Evolutionary conservation across 2,888 invertebrate species (phyloP).

Genomic region (Agrotis ipsilon): DNA sequence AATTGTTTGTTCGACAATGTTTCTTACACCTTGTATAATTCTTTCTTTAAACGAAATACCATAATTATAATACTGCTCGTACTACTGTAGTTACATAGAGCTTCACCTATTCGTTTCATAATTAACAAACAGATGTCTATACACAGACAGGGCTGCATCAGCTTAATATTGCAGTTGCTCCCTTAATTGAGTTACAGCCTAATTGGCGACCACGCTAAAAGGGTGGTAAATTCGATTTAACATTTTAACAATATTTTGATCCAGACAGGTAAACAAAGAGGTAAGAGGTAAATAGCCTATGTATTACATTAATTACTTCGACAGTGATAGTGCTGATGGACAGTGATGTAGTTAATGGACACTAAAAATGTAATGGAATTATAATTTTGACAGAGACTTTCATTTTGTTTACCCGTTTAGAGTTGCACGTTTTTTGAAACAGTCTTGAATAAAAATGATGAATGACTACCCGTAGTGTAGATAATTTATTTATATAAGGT

Average conservation of each 20-base stretch:
- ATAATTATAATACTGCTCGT: too few species aligned
- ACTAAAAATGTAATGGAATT: background rate
- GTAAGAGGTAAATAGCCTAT: background rate
- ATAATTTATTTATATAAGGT: too few species aligned
- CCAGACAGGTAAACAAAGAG: background rate
- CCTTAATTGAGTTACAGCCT: constrained; percentile 33
- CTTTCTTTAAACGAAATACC: too few species aligned
- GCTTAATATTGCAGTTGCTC: constrained; percentile 3
- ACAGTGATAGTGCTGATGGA: too few species aligned
- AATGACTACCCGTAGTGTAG: too few species aligned
- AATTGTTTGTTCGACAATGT: too few species aligned
- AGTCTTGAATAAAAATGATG: background rate
- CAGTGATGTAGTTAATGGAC: too few species aligned
- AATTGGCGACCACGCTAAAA: constrained; percentile 36
- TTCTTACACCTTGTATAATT: too few species aligned
- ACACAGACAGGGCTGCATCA: background rate
- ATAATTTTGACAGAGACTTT: constrained; percentile 1
- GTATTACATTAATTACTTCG: background rate
- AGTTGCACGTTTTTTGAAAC: background rate
- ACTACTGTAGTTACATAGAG: background rate
- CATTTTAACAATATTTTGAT: constrained; percentile 28
- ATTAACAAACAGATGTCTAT: background rate
- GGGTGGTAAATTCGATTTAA: constrained; percentile 32
- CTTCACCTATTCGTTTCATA: background rate
- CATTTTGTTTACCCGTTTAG: constrained; percentile 3